Evolutionary conservation across 2,113 vertebrate genomes (phyloP), one percentile per base, ranked within the genome.

Genomic region (Lontra canadensis): DNA sequence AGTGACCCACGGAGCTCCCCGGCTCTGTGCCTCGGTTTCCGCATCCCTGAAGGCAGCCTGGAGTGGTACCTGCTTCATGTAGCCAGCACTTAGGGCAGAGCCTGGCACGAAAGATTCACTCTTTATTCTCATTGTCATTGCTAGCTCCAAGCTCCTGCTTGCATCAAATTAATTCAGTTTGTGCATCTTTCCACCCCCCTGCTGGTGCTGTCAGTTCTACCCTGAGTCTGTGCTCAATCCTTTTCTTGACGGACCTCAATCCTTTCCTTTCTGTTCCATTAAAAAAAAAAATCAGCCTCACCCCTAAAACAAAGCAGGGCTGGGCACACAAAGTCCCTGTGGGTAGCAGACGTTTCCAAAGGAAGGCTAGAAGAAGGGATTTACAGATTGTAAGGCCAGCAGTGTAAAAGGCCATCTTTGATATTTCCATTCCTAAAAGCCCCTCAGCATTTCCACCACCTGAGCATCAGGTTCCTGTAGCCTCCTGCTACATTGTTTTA

Each of bases 291-390:
- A 92, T 65, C 78, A 36, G 74, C 63, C 57, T 97, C 80, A 59
- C 92, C 80, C 83, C 88, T 96, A 94, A 98, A 98, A 97, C 98
- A 98, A 97, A 97, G 96, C 69, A 0, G 44, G 69, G 80, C 96
- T 55, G 74, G 86, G 84, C 49, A 94, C 63, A 98, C 97, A 98
- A 96, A 97, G 84, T 63, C 97, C 92, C 97, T 52, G 95, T 83
- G 94, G 97, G 96, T 80, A 93, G 95, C 88, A 74, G 81, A 39
- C n/a, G 39, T 95, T 96, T 98, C 90, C 87, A 96, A 94, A 97
- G 94, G 92, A 71, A 34, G 29, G 71, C 4, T 21, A 79, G 86
- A 85, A 44, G 94, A 95, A 97, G 76, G 92, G 88, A 85, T 95
- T 95, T 96, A 89, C 81, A 65, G 92, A 91, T 57, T 61, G 92